phyloP scores from a whole-genome alignment of 2,113 vertebrate genomes.

The Loxodonta africana region DNA sequence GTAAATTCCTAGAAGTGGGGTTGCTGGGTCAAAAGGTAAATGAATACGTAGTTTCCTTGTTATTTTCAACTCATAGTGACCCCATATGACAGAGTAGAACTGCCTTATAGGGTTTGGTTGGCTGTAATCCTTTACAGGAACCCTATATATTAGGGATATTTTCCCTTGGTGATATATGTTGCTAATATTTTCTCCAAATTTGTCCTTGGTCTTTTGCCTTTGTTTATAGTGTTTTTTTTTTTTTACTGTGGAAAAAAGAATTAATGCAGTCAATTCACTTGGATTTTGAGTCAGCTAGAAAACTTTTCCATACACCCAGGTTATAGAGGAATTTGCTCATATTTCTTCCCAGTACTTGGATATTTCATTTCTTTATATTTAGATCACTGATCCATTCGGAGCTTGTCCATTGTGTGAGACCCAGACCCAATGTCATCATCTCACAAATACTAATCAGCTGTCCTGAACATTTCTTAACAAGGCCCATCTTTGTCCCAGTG shows the following conservation, averaged over 20 bases:
- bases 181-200: background rate
- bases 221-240: background rate
- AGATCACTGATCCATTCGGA: background rate
- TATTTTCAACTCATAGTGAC: no score
- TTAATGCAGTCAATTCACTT: background rate
- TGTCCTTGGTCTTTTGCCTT: no score
- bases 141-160: background rate
- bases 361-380: background rate
- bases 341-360: background rate
- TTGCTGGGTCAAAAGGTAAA: background rate
- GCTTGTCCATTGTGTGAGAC: background rate
- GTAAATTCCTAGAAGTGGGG: background rate
- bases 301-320: background rate
- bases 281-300: background rate
- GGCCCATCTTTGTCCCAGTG: background rate
- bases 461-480: no score
- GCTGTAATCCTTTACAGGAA: no score
- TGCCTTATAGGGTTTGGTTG: no score
- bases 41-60: no score
- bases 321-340: background rate
- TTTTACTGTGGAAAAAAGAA: background rate
- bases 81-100: no score
- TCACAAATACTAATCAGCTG: no score
- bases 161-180: background rate
- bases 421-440: background rate